Percentiles rank a stretch among this genome's conserved stretches.
phyloP scores from a whole-genome alignment of 2,113 vertebrate species.

The Saccopteryx leptura region DNA sequence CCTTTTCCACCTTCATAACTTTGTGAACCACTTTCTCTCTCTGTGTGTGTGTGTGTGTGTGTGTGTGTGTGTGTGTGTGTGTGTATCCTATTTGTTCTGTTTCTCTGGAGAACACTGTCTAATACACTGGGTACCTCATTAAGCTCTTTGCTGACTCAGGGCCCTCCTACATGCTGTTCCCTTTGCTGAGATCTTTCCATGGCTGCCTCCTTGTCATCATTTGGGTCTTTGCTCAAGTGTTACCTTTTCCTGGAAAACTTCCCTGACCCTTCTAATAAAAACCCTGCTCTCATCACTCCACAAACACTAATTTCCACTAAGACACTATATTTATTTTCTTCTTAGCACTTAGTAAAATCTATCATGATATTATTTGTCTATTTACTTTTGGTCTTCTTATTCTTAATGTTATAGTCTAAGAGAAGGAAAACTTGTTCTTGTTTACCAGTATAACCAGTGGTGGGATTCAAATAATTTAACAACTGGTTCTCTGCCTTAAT shows the following conservation, averaged over 20 bases:
- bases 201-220: background rate
- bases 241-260: background rate
- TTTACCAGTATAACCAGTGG: background rate
- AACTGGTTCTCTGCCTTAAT: too few relatives aligned
- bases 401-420: background rate
- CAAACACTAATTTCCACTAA: background rate
- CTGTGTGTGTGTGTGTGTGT: background rate
- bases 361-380: background rate
- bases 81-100: background rate
- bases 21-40: background rate
- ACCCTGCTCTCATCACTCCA: background rate
- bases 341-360: background rate
- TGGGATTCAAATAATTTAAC: too few relatives aligned
- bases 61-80: background rate
- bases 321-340: background rate
- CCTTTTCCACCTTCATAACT: background rate
- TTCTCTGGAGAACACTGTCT: background rate
- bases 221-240: background rate
- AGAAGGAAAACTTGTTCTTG: background rate
- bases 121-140: background rate
- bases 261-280: background rate
- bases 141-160: background rate
- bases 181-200: background rate
- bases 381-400: background rate
- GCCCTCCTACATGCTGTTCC: background rate